Percentiles rank a stretch among this genome's conserved stretches.
phyloP scores from a whole-genome alignment of 1,140 invertebrate genomes.

The Drosophila prosaltans region DNA sequence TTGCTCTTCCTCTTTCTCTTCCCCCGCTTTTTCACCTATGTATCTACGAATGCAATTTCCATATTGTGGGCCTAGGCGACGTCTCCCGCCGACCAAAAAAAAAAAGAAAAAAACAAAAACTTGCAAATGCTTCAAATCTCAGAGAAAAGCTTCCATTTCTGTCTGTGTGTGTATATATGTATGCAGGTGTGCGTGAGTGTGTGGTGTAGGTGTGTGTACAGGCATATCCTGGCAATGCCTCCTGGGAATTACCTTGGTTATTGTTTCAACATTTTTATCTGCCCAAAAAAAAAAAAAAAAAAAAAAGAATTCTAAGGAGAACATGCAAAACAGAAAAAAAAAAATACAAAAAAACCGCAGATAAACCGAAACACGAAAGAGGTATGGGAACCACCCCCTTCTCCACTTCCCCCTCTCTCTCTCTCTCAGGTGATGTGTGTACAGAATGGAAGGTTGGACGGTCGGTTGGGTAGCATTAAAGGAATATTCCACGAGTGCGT shows the following conservation, averaged over 20 bases:
- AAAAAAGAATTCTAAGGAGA: conserved; percentile 5
- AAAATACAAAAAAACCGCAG: conserved; percentile 20
- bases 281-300: conserved; percentile 33
- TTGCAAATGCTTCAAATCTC: conserved; percentile 61
- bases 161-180: conserved; percentile 6
- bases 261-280: conserved; percentile 76
- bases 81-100: not conserved
- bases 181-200: conserved; percentile 17
- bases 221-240: conserved; percentile 56
- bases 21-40: conserved; percentile 1
- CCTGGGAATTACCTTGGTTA: conserved; percentile 72
- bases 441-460: not conserved
- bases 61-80: conserved; percentile 39
- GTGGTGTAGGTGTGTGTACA: conserved; percentile 35
- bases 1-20: not conserved
- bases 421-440: conserved; percentile 4
- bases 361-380: conserved; percentile 13
- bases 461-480: conserved; percentile 23
- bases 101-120: conserved; percentile 30
- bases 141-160: conserved; percentile 30
- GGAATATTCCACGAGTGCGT: conserved; percentile 59
- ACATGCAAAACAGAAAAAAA: not conserved
- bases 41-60: conserved; percentile 47
- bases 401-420: not conserved
- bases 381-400: not conserved